phyloP scores from a whole-genome alignment of 2,113 vertebrate genomes.

The Alligator mississippiensis region DNA sequence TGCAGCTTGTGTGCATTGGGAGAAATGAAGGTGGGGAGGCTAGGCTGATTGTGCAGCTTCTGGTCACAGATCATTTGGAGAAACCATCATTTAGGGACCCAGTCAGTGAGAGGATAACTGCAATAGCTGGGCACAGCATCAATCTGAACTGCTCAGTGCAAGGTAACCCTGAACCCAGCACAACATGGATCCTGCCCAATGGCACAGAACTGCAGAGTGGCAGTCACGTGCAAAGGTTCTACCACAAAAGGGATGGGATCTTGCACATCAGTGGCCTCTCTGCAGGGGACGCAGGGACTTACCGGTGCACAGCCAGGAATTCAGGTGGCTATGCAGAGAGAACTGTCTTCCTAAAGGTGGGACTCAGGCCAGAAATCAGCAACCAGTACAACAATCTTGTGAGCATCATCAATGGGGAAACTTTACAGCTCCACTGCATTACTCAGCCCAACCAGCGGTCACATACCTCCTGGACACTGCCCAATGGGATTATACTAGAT shows the following conservation, averaged over 20 bases:
- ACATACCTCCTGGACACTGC: conserved; percentile 86
- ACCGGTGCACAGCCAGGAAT: conserved; percentile 87
- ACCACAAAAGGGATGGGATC: conserved; percentile 83
- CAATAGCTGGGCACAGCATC: conserved; percentile 83
- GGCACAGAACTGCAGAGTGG: conserved; percentile 82
- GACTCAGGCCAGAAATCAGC: conserved; percentile 79
- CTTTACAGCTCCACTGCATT: conserved; percentile 84
- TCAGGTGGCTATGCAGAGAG: conserved; percentile 79
- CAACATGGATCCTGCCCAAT: conserved; percentile 88
- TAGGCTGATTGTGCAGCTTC: conserved; percentile 81
- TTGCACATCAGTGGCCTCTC: conserved; percentile 85
- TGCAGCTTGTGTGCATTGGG: conserved; percentile 84
- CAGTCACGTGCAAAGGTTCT: conserved; percentile 78
- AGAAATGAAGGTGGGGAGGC: conserved; percentile 92
- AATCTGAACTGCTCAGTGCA: conserved; percentile 87
- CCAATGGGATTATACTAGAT: conserved; percentile 83
- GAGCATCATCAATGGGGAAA: conserved; percentile 86
- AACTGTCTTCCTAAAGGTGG: conserved; percentile 82
- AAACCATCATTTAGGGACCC: conserved; percentile 76
- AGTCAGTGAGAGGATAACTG: conserved; percentile 76
- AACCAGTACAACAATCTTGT: conserved; percentile 83
- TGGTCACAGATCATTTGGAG: conserved; percentile 76
- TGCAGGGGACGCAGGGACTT: conserved; percentile 83
- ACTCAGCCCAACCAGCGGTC: conserved; percentile 58
- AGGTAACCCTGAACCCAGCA: conserved; percentile 71